These are phyloP conservation scores for Microchrysa polita DNA, from an alignment of 2,888 invertebrate species.

Conservation along the genomic window DNA sequence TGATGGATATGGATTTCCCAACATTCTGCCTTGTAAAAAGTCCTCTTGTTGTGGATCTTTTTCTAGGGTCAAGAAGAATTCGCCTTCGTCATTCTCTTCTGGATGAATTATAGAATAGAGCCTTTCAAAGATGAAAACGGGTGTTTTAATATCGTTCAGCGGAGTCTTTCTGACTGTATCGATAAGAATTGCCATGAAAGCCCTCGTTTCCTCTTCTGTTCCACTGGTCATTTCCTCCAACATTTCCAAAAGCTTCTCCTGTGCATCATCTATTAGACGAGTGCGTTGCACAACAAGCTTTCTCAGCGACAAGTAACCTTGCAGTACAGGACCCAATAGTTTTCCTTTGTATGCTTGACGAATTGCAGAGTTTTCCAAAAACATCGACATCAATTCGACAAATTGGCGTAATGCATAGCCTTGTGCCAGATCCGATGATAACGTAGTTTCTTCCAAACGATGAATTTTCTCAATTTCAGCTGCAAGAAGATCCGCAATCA, in stretches of 20 bases:
- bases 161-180: conserved; percentile 94
- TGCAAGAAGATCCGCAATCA: conserved; percentile 86
- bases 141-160: conserved; percentile 91
- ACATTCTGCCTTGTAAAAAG: conserved; percentile 94
- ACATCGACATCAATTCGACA: conserved; percentile 86
- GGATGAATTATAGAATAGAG: conserved; percentile 97
- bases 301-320: conserved; percentile 91
- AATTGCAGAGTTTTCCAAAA: conserved; percentile 87
- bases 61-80: conserved; percentile 95
- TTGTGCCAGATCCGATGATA: conserved; percentile 93
- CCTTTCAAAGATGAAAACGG: conserved; percentile 97
- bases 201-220: conserved; percentile 94
- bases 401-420: conserved; percentile 91
- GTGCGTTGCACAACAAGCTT: conserved; percentile 94
- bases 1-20: conserved; percentile 97
- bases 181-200: conserved; percentile 97
- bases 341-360: conserved; percentile 90
- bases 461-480: conserved; percentile 90
- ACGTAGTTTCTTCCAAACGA: conserved; percentile 88
- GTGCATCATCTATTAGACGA: conserved; percentile 94
- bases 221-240: conserved; percentile 96
- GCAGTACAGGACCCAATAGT: conserved; percentile 77
- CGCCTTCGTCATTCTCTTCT: conserved; percentile 95
- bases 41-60: conserved; percentile 99
- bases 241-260: conserved; percentile 90